Base-by-base conservation (phyloP, 2,888 invertebrate genomes). In the Hyppa rectilinea region DNA sequence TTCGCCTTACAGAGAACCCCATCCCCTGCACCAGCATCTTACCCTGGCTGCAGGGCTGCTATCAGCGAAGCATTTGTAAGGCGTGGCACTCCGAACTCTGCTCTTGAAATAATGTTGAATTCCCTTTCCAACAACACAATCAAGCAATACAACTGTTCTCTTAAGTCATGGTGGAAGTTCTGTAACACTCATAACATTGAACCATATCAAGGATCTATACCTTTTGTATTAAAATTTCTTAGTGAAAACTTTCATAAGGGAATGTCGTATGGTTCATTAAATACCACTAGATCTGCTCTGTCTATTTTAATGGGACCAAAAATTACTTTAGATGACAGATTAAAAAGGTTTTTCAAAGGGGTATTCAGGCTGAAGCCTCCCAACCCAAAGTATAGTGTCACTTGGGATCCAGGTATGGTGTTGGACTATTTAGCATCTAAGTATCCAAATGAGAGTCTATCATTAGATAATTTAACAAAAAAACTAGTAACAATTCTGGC, bases 321-420 rank as follows among this genome's bases (percentile, higher is more conserved):
- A 34, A 34, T 53, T 10, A 53, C 10, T 34, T n/a, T 31, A 31
- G 52, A 53, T 20, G 31, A 34, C n/a, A 34, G n/a, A 34, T 20
- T 34, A 34, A 53, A 53, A 53, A 53, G 31, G 1, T 53, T 53
- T 53, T 53, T 53, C 52, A 34, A 53, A 53, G 52, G n/a, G 31
- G 31, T 53, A 53, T 53, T 53, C 5, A 53, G 53, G 53, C 53
- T 53, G 34, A 53, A 34, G 34, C 53, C n/a, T 34, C 34, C 53
- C 34, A 53, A 34, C 12, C 34, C 53, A 6, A 53, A 34, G 34
- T 53, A 53, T 6, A 53, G 34, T 53, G n/a, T 53, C 1, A 53
- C 53, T 12, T 53, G 52, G 52, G 31, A 52, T 52, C 31, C 52
- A 10, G 52, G 52, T 20, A 52, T 3, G 31, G 52, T 52, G 12